phyloP scores from a whole-genome alignment of 1,140 invertebrate genomes.

The Lasioglossum albipes region DNA sequence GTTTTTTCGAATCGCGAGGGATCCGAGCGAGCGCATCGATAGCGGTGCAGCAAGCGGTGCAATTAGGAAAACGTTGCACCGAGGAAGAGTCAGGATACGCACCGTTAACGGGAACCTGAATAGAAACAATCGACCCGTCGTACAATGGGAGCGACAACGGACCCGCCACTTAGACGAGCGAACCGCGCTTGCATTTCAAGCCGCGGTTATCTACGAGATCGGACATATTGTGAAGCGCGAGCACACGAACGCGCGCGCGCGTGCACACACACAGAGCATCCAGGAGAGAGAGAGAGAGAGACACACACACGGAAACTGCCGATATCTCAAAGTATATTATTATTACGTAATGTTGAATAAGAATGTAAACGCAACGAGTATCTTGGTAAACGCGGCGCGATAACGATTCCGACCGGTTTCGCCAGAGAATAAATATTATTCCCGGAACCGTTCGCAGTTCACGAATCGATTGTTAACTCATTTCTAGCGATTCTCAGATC shows the following conservation, averaged over 20 bases:
- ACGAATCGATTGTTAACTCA: background rate
- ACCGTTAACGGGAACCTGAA: constrained; percentile 59
- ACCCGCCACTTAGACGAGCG: constrained; percentile 60
- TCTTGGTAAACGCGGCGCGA: background rate
- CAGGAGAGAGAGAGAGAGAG: background rate
- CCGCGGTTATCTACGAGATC: constrained; percentile 53
- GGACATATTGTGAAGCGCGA: constrained; percentile 43
- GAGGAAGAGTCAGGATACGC: constrained; percentile 52
- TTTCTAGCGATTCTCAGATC: background rate
- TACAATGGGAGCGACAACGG: constrained; percentile 62
- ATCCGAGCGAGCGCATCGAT: constrained; percentile 3
- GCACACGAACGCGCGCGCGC: background rate
- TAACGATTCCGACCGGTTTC: constrained; percentile 10
- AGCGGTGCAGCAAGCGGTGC: constrained; percentile 7
- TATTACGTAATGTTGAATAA: constrained; percentile 32
- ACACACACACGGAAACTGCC: constrained; percentile 15
- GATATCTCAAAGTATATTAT: constrained; percentile 29
- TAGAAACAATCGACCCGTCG: constrained; percentile 59
- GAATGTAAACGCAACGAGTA: constrained; percentile 2
- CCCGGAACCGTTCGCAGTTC: background rate
- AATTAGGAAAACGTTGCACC: constrained; percentile 53
- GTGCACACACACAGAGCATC: too few relatives aligned
- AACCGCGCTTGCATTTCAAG: constrained; percentile 49
- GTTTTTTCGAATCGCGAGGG: background rate
- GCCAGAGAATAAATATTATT: background rate